phyloP scores from a whole-genome alignment of 1,140 invertebrate genomes.

The Aricia agestis region DNA sequence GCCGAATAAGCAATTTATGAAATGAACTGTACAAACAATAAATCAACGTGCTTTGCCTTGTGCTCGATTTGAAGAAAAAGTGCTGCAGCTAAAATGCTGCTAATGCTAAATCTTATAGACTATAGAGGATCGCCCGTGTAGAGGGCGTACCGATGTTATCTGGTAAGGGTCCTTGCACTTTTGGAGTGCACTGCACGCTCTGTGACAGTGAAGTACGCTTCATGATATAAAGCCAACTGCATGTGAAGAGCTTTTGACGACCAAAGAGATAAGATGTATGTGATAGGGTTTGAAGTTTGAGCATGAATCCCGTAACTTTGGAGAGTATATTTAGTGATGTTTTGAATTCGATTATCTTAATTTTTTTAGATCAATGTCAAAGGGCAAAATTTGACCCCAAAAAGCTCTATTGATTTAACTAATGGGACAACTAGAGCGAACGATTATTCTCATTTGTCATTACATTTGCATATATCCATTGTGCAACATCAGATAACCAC shows the following conservation, averaged over 20 bases:
- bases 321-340: not conserved
- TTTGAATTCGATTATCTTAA: too few relatives aligned
- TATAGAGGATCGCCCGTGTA: not conserved
- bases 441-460: constrained; percentile 4
- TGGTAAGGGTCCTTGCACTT: not conserved
- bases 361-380: too few relatives aligned
- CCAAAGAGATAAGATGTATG: not conserved
- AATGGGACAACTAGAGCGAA: not conserved
- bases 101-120: not conserved
- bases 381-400: not conserved
- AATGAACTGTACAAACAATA: not conserved
- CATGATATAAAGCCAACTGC: not conserved
- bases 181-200: not conserved
- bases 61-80: not conserved
- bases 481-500: constrained; percentile 47
- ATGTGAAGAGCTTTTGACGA: not conserved
- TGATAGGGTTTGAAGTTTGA: not conserved
- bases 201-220: not conserved
- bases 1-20: not conserved
- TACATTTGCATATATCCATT: constrained; percentile 30
- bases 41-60: not conserved
- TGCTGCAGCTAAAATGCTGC: not conserved
- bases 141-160: not conserved
- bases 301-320: not conserved
- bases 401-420: not conserved